Evolutionary conservation across 2,797 vertebrate genomes (phyloP), one percentile per base, ranked within the genome.

Genomic region (Graptemys geographica): DNA sequence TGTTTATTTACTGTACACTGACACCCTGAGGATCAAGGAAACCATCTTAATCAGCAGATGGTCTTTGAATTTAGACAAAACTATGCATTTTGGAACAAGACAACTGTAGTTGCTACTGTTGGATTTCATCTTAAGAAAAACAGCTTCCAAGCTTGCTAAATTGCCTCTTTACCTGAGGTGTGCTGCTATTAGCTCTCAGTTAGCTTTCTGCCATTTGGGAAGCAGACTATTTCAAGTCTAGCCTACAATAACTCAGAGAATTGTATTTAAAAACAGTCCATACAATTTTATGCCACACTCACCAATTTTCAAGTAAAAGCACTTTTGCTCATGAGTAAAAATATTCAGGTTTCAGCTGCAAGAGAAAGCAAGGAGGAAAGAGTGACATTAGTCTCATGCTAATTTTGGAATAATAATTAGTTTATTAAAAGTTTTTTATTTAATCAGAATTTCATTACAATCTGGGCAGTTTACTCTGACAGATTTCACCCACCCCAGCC

Each of bases 1-100:
- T 96, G 97, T 96, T 86, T 93, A 96, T 93, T 93, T 91, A 76
- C 31, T 88, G n/a, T 55, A 88, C 52, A 95, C 47, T 83, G 11
- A 83, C 95, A 95, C 80, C 33, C 52, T 47, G 87, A 23, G 41
- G 59, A 62, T 69, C 72, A 18, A 15, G 52, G 56, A 94, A 53
- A 84, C 80, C 11, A 52, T 78, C 72, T 82, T 94, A 88, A 85
- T 94, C 85, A 91, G 89, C 82, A 91, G 92, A 94, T 91, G 89
- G 87, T 83, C 86, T 91, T 41, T 88, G 76, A 62, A 76, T 90
- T 51, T 90, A 41, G 83, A 74, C 87, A 81, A 72, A 95, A 85
- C 81, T 79, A 83, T 93, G 76, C 69, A 89, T 90, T 88, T 93
- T 84, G 86, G 81, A 83, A 57, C 76, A 52, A 86, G 76, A 27